Evolutionary conservation across 2,888 invertebrate species (phyloP).

Genomic region (Sinodicranocentrus sp.): DNA sequence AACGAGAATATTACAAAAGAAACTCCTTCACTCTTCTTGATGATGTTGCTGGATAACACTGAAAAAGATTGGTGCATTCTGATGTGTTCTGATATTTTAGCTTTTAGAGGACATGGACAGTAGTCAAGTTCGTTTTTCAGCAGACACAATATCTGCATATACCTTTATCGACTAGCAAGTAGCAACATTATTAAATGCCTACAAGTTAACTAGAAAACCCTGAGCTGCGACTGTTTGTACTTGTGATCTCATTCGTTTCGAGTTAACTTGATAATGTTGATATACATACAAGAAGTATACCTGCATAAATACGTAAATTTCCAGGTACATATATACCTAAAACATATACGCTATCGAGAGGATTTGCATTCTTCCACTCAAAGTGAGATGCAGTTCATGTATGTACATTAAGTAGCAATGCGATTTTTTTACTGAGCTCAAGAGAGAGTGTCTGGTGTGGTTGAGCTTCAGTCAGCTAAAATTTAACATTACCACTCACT

Average conservation of each 20-base stretch:
- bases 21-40: conserved; percentile 29
- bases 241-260: conserved; percentile 3
- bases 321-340: conserved; percentile 49
- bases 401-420: background rate
- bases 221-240: background rate
- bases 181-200: background rate
- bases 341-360: background rate
- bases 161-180: conserved; percentile 12
- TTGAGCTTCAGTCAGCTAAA: too few species aligned
- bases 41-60: conserved; percentile 56
- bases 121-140: background rate
- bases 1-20: background rate
- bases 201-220: background rate
- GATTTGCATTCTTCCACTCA: background rate
- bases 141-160: conserved; percentile 5
- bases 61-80: conserved; percentile 41
- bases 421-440: background rate
- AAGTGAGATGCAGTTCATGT: background rate
- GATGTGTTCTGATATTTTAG: background rate
- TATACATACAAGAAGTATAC: conserved; percentile 19
- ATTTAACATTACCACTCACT: too few species aligned
- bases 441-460: too few species aligned
- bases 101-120: conserved; percentile 6
- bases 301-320: conserved; percentile 54
- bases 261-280: conserved; percentile 13